Percentiles rank a stretch among this genome's conserved stretches.
These are phyloP conservation scores for Bombus confusus DNA, from an alignment of 1,140 invertebrate genomes.

Conservation along the genomic window DNA sequence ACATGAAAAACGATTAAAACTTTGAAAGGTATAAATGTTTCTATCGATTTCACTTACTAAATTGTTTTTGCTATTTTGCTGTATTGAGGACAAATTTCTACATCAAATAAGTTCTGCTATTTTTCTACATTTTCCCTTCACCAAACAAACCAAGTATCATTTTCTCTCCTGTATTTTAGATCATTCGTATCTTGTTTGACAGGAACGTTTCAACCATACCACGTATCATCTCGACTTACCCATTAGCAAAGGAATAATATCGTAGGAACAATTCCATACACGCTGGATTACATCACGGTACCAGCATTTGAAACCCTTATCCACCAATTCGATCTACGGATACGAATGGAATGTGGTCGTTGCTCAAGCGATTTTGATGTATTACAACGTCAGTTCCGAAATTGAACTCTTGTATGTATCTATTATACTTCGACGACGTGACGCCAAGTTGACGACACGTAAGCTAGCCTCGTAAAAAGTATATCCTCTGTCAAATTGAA, in stretches of 20 bases:
- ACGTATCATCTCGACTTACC: background rate
- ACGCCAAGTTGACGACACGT: background rate
- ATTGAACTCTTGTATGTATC: background rate
- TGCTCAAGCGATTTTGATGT: background rate
- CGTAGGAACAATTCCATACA: background rate
- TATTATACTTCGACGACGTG: background rate
- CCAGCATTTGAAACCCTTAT: constrained; percentile 4
- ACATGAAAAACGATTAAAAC: background rate
- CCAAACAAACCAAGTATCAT: background rate
- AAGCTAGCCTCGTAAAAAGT: background rate
- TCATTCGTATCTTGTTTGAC: background rate
- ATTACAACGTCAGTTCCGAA: background rate
- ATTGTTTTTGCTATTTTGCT: background rate
- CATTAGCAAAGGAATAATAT: constrained; percentile 1
- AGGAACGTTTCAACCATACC: background rate
- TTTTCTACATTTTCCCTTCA: background rate
- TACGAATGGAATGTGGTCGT: background rate
- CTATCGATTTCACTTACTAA: background rate
- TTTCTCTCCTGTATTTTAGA: background rate
- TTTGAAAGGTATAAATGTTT: background rate
- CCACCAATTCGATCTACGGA: background rate
- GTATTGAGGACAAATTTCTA: background rate
- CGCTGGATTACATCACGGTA: background rate
- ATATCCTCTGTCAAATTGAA: background rate
- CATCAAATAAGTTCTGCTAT: background rate